A percentile compares a stretch with the other conserved stretches of the same genome.
These are phyloP conservation scores for Saxidomus purpurata DNA, from an alignment of 1,140 invertebrate species.

Conservation along the genomic window DNA sequence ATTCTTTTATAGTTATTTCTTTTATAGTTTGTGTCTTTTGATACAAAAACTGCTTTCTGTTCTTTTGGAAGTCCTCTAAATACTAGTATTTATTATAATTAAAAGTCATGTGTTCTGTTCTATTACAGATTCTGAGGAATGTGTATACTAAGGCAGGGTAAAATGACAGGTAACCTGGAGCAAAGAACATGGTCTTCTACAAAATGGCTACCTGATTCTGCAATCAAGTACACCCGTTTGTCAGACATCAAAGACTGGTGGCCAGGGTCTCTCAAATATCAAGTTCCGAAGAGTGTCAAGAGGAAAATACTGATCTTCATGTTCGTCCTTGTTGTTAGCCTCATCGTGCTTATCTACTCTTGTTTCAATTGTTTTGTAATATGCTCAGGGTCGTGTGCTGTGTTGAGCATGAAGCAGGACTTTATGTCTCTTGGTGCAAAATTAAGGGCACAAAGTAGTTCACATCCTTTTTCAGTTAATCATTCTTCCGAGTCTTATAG, in stretches of 20 bases:
- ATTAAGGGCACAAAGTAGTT: not conserved
- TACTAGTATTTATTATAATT: too few relatives aligned
- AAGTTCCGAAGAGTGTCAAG: slow-evolving; percentile 20
- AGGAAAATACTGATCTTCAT: slow-evolving; percentile 32
- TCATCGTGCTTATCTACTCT: slow-evolving; percentile 16
- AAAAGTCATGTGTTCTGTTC: not conserved
- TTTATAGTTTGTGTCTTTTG: too few relatives aligned
- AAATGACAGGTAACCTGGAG: slow-evolving; percentile 2
- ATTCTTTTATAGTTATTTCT: too few relatives aligned
- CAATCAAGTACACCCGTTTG: slow-evolving; percentile 10
- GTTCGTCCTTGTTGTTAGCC: slow-evolving; percentile 39
- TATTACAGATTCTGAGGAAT: slow-evolving; percentile 1
- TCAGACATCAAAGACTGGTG: not conserved
- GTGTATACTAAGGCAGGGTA: not conserved
- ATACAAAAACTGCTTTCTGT: too few relatives aligned
- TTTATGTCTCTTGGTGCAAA: not conserved
- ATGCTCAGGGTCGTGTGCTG: slow-evolving; percentile 8
- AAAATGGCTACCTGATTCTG: slow-evolving; percentile 5
- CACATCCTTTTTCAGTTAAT: not conserved
- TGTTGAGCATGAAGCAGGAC: slow-evolving; percentile 27
- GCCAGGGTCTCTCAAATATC: slow-evolving; percentile 3
- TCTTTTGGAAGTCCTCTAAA: too few relatives aligned
- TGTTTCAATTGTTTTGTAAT: slow-evolving; percentile 10
- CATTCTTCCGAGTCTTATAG: slow-evolving; percentile 60
- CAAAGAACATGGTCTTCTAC: not conserved